Base-by-base conservation (phyloP, 2,797 vertebrate species). In the Gallinago solitaria region DNA sequence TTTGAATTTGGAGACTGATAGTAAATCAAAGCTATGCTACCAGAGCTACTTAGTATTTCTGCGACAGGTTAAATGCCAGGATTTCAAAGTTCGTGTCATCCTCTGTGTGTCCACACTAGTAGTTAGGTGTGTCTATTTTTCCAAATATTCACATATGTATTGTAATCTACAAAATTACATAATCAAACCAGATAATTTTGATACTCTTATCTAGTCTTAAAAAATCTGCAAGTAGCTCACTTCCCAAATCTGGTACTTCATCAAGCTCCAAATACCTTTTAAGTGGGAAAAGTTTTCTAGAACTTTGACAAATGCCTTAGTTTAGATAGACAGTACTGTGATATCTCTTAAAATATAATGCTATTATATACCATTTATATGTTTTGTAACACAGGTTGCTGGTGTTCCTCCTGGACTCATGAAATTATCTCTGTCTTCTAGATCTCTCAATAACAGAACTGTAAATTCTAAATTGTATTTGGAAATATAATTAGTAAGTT, bases 401-500 rank as follows among this genome's bases (percentile, higher is more conserved):
- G 19, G 48, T 48, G 74, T 61, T 82, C 84, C 69, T 87, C 32
- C 69, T 45, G 53, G 75, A 93, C 78, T 82, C 41, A 48, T 6
- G 4, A 67, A 88, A 92, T 88, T 76, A 92, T 78, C 60, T 91
- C 59, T 96, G 5, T 16, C 77, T 89, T 97, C 95, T 94, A 93
- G 95, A 96, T 41, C 74, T 88, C 88, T 80, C 81, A 95, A 75
- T 95, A 95, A 94, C 75, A 85, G 47, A 85, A 88, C 89, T 93
- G 60, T 70, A 95, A 90, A 91, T 96, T 45, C 75, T 83, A 88
- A 61, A 95, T 95, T 41, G 50, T 87, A 92, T 95, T 95, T 95
- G 51, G 41, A 95, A 96, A 93, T 64, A 69, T 82, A 91, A 91
- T 95, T 85, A 97, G 93, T 95, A 87, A 60, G 53, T 94, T 97